phyloP scores from a whole-genome alignment of 1,140 invertebrate genomes.

The Metopolophium dirhodum region DNA sequence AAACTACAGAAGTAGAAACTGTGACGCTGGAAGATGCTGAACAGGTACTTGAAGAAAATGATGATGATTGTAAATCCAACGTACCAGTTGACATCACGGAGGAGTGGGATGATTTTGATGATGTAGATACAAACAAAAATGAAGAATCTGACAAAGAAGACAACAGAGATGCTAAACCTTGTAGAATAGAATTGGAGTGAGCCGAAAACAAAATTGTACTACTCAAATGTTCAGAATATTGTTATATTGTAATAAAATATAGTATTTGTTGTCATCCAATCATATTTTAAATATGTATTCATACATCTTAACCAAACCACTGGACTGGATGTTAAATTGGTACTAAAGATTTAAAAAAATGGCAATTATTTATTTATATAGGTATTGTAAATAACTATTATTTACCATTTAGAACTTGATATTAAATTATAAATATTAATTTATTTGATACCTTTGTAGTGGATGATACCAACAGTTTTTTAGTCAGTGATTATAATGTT shows the following conservation, averaged over 20 bases:
- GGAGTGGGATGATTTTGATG: slow-evolving; percentile 54
- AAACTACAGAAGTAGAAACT: slow-evolving; percentile 47
- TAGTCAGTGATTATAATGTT: background rate
- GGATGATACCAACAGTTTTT: background rate
- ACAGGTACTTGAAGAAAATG: background rate
- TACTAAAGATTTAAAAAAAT: background rate
- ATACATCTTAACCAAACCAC: background rate
- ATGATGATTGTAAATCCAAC: background rate
- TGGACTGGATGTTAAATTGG: background rate
- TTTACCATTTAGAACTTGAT: background rate
- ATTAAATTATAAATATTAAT: background rate
- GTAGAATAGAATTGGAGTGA: slow-evolving; percentile 52
- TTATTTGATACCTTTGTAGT: background rate
- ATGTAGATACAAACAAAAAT: background rate
- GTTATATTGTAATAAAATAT: background rate
- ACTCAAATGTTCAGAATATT: background rate
- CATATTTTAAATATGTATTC: background rate
- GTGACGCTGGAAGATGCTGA: slow-evolving; percentile 40
- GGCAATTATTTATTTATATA: background rate
- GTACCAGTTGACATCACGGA: slow-evolving; percentile 19
- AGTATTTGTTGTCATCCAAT: background rate
- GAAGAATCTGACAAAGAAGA: slow-evolving; percentile 20
- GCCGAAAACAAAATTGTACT: background rate
- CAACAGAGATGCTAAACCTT: slow-evolving; percentile 18
- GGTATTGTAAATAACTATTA: background rate